phyloP scores from a whole-genome alignment of 2,888 invertebrate species.

The Aspidapion aeneum region DNA sequence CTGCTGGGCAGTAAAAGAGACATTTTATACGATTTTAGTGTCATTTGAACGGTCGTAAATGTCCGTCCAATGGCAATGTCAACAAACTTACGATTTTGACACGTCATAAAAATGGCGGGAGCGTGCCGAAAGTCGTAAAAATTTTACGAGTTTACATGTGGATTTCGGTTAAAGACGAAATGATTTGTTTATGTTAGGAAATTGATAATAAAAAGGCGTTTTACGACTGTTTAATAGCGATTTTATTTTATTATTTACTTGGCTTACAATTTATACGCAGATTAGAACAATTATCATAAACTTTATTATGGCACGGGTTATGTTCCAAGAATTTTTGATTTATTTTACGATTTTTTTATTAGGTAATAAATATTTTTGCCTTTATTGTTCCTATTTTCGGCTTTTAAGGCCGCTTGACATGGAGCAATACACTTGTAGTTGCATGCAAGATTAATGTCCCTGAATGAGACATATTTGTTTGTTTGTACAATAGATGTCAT shows the following conservation, averaged over 20 bases:
- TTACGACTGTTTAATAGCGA: slow-evolving; percentile 25
- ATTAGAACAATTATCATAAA: slow-evolving; percentile 3
- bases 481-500: too few species aligned
- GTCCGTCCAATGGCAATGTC: slow-evolving; percentile 47
- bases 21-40: slow-evolving; percentile 58
- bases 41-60: slow-evolving; percentile 58
- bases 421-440: too few species aligned
- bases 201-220: slow-evolving; percentile 30
- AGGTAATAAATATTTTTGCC: neutral
- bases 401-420: too few species aligned
- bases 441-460: too few species aligned
- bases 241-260: neutral
- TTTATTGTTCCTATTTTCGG: too few species aligned
- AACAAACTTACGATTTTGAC: slow-evolving; percentile 41
- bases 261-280: neutral
- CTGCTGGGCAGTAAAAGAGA: slow-evolving; percentile 49
- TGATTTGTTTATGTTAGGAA: slow-evolving; percentile 38
- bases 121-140: slow-evolving; percentile 40
- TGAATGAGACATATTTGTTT: too few species aligned
- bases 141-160: slow-evolving; percentile 35
- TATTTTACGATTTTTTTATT: slow-evolving; percentile 16
- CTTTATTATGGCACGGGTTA: neutral
- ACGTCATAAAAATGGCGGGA: slow-evolving; percentile 37
- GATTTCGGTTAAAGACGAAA: slow-evolving; percentile 30
- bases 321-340: neutral